These are phyloP conservation scores for Belgica antarctica DNA, from an alignment of 2,888 invertebrate genomes.

Conservation along the genomic window DNA sequence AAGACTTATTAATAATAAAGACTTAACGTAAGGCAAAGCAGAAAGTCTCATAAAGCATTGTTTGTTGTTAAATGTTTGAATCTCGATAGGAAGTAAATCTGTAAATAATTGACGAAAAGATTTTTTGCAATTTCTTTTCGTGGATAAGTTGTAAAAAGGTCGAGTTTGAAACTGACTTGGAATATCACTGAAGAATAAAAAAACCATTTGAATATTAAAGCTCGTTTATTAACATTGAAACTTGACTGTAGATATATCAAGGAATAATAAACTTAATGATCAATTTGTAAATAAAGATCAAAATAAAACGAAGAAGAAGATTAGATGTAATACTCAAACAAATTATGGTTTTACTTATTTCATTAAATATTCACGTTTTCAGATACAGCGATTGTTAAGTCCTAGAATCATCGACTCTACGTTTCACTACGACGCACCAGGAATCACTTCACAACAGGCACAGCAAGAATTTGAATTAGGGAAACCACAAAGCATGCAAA, in stretches of 20 bases:
- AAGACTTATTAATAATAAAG: conserved; percentile 12
- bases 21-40: background rate
- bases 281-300: conserved; percentile 20
- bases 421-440: background rate
- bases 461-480: background rate
- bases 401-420: background rate
- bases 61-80: conserved; percentile 22
- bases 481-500: conserved; percentile 14
- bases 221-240: no score
- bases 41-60: conserved; percentile 9
- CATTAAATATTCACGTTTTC: background rate
- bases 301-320: conserved; percentile 7
- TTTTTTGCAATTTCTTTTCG: no score
- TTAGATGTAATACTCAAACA: conserved; percentile 6
- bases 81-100: background rate
- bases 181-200: background rate
- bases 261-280: background rate
- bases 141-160: background rate
- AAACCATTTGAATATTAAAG: background rate
- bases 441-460: no score
- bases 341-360: background rate
- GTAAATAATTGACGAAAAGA: conserved; percentile 5
- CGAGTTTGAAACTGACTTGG: background rate
- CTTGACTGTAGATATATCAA: conserved; percentile 11
- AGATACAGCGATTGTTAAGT: background rate